Conservation (phyloP, 2,113 vertebrate species). For the Gymnorhina tibicen region DNA sequence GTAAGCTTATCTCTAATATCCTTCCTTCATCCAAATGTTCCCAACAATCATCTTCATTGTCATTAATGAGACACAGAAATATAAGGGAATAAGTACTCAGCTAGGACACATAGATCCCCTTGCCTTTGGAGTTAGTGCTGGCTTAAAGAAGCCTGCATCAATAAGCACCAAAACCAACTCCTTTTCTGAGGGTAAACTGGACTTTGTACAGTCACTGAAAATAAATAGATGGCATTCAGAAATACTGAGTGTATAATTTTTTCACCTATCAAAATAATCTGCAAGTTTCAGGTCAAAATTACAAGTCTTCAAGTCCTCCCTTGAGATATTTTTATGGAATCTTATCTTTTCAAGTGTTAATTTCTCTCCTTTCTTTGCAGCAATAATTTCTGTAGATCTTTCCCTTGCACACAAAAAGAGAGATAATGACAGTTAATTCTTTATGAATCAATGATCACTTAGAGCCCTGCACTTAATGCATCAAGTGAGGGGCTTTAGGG, state of each 20-base stretch:
- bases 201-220: not conserved
- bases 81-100: not conserved
- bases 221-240: not conserved
- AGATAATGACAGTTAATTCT: not conserved
- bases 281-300: not conserved
- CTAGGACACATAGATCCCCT: not conserved
- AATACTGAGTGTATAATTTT: not conserved
- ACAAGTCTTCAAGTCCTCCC: not conserved
- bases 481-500: not conserved
- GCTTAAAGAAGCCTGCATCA: not conserved
- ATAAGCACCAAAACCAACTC: not conserved
- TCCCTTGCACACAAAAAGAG: not conserved
- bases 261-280: not conserved
- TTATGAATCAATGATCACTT: not conserved
- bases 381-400: not conserved
- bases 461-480: not conserved
- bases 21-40: not conserved
- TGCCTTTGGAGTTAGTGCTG: not conserved
- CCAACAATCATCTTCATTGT: not conserved
- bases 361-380: not conserved
- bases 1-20: constrained; percentile 71
- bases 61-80: not conserved
- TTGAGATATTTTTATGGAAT: not conserved
- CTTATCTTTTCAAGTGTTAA: not conserved
- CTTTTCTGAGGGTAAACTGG: not conserved